Conservation (phyloP, 2,888 invertebrate genomes). For the Agonopterix arenella region DNA sequence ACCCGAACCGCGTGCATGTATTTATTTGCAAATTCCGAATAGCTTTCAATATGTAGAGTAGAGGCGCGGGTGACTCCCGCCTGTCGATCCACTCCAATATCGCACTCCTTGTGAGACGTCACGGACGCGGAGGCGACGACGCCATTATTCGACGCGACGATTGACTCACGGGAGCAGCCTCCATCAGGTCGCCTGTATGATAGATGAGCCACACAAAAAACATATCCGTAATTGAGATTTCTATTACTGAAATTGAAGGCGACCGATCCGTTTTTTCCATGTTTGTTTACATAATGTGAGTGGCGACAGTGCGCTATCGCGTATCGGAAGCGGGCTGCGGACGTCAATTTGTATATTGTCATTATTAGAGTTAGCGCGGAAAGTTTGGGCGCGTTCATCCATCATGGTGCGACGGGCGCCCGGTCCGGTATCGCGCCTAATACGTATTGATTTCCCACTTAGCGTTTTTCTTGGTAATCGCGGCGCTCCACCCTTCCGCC, state of each 20-base stretch:
- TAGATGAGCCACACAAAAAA: conserved; percentile 70
- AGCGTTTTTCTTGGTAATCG: conserved; percentile 73
- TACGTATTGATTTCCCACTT: conserved; percentile 77
- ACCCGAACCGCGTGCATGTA: conserved; percentile 57
- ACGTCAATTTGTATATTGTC: conserved; percentile 77
- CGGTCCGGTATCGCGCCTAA: conserved; percentile 74
- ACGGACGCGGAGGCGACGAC: conserved; percentile 38
- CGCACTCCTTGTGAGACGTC: conserved; percentile 60
- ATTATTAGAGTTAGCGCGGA: conserved; percentile 70
- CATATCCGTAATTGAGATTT: conserved; percentile 74
- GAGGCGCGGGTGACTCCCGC: conserved; percentile 63
- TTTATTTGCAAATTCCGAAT: conserved; percentile 73
- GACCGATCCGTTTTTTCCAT: conserved; percentile 62
- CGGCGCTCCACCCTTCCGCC: conserved; percentile 72
- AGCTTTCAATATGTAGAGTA: conserved; percentile 74
- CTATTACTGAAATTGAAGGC: conserved; percentile 71
- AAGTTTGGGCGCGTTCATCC: conserved; percentile 72
- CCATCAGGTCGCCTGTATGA: conserved; percentile 56
- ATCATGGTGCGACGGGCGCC: conserved; percentile 71
- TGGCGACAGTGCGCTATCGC: conserved; percentile 62
- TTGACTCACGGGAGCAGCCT: conserved; percentile 51
- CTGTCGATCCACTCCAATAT: conserved; percentile 73
- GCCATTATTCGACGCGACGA: conserved; percentile 63
- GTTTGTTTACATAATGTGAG: conserved; percentile 74
- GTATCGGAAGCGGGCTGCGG: conserved; percentile 66